Evolutionary conservation across 2,888 invertebrate genomes (phyloP).

Genomic region (Nycteola revayana): DNA sequence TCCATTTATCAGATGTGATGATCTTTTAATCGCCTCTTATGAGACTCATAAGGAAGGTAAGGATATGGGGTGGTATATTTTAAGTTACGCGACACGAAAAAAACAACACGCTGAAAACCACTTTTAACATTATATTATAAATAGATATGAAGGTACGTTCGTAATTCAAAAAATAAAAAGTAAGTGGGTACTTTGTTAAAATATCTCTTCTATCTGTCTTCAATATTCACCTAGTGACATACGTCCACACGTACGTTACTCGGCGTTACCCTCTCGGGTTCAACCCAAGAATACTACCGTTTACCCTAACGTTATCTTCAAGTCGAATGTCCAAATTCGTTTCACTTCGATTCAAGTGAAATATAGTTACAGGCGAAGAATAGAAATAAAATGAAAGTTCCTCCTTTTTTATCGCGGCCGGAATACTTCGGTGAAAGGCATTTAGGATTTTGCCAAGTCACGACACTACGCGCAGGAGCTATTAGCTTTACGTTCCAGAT

Average conservation of each 20-base stretch:
- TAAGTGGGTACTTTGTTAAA: too few relatives aligned
- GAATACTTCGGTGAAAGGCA: conserved; percentile 25
- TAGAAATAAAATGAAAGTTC: conserved; percentile 33
- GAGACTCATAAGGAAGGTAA: too few relatives aligned
- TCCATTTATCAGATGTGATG: too few relatives aligned
- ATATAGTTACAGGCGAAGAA: conserved; percentile 39
- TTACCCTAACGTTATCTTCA: conserved; percentile 47
- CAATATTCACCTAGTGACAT: conserved; percentile 33
- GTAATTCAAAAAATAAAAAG: too few relatives aligned
- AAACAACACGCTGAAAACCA: too few relatives aligned
- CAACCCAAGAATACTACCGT: conserved; percentile 41
- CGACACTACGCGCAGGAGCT: conserved; percentile 7
- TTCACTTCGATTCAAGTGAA: conserved; percentile 48
- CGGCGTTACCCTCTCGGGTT: conserved; percentile 38
- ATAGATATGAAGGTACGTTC: too few relatives aligned
- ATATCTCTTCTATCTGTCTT: too few relatives aligned
- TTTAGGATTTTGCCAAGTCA: conserved; percentile 10
- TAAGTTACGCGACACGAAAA: too few relatives aligned
- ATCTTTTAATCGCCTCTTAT: too few relatives aligned
- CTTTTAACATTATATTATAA: too few relatives aligned
- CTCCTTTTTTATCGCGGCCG: conserved; percentile 30
- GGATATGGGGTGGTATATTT: too few relatives aligned
- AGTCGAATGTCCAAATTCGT: conserved; percentile 47
- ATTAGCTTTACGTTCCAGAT: conserved; percentile 12
- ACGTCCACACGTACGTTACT: conserved; percentile 22